Conservation (phyloP, 2,888 invertebrate species). For the Erannis defoliaria region DNA sequence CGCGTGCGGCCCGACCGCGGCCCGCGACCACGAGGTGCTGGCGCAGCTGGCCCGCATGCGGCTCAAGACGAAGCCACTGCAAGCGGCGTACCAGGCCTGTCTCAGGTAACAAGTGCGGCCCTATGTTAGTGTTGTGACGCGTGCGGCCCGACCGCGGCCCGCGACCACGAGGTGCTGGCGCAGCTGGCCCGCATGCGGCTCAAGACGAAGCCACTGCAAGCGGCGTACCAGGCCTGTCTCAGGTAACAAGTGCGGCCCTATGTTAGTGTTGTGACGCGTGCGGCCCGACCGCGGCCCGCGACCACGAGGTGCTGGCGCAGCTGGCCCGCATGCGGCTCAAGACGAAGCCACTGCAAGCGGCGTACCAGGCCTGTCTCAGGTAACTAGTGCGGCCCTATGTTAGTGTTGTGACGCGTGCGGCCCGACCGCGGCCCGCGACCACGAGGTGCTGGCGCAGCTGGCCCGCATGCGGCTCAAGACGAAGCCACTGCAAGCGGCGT, state of each 20-base stretch:
- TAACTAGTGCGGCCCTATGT: slow-evolving; percentile 96
- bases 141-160: slow-evolving; percentile 84
- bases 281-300: slow-evolving; percentile 87
- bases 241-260: slow-evolving; percentile 95
- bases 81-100: slow-evolving; percentile 95
- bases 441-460: slow-evolving; percentile 92
- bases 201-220: slow-evolving; percentile 97
- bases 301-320: slow-evolving; percentile 92
- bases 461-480: slow-evolving; percentile 97
- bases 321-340: slow-evolving; percentile 96
- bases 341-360: slow-evolving; percentile 89
- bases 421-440: slow-evolving; percentile 88
- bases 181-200: slow-evolving; percentile 95
- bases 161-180: slow-evolving; percentile 92
- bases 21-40: slow-evolving; percentile 91
- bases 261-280: slow-evolving; percentile 93
- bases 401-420: slow-evolving; percentile 91
- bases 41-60: slow-evolving; percentile 95
- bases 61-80: slow-evolving; percentile 96
- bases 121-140: slow-evolving; percentile 94
- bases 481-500: slow-evolving; percentile 82
- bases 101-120: slow-evolving; percentile 92
- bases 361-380: slow-evolving; percentile 86
- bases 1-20: slow-evolving; percentile 87
- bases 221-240: slow-evolving; percentile 95